Base-by-base conservation (phyloP, 2,113 vertebrate species). In the Opisthocomus hoazin region DNA sequence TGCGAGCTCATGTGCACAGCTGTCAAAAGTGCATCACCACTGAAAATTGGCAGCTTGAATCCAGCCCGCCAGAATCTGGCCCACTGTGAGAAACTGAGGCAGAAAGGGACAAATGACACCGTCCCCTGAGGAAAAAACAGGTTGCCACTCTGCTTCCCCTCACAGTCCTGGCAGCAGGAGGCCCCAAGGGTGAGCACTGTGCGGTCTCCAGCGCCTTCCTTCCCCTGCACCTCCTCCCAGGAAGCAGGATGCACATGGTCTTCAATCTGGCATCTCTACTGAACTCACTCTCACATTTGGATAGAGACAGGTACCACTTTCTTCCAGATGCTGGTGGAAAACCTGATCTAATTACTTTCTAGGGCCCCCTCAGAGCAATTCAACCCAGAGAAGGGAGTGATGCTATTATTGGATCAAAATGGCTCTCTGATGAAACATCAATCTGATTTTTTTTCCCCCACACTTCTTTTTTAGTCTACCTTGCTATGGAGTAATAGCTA, bases 401-500 rank as follows among this genome's bases (percentile, higher is more conserved):
- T 73, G 86, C 78, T 64, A 39, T 84, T 70, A 64, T 64, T 68
- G 66, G 39, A 84, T 64, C 70, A 45, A 78, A 94, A 56, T 13
- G 11, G 68, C 82, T 70, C 91, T 90, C 90, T 56, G 80, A n/a
- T 79, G 84, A 89, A 93, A 58, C 68, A 84, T 87, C 89, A 90
- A 60, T 95, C 94, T 90, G 82, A 24, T 50, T 61, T 43, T 76
- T 65, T 37, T 20, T 10, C 60, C n/a, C 30, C 11, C 75, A 45
- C 41, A 27, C 61, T 84, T 87, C 77, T 71, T 85, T 89, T 70
- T 84, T 16, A 57, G 93, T 30, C 95, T 84, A 75, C 91, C 87
- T 95, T 45, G 61, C 83, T 71, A 30, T 17, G 84, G 95, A 96
- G 94, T 93, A 95, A 91, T 58, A 73, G 93, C 56, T 81, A 97